Percentiles rank a stretch among this genome's conserved stretches.
Conservation (phyloP, 2,888 invertebrate species). For the Sarcophaga rosellei region DNA sequence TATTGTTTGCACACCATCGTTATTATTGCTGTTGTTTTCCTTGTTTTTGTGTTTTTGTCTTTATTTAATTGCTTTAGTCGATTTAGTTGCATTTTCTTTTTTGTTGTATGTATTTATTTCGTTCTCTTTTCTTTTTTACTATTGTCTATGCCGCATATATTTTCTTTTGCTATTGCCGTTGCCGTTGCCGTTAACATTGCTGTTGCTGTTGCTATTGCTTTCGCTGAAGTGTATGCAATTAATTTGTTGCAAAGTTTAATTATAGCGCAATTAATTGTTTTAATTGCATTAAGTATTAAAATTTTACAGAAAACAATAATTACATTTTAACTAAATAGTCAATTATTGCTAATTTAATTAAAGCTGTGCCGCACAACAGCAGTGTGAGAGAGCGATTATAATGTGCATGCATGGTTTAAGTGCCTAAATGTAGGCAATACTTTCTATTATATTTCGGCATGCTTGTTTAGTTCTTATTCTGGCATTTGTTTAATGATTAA, state of each 20-base stretch:
- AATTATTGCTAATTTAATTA: slow-evolving; percentile 58
- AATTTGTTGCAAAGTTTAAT: slow-evolving; percentile 63
- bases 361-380: background rate
- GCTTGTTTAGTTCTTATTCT: too few relatives aligned
- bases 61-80: background rate
- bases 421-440: background rate
- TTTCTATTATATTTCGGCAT: too few relatives aligned
- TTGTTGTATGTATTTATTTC: background rate
- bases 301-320: slow-evolving; percentile 48
- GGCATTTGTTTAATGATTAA: too few relatives aligned
- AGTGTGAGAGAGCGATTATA: background rate
- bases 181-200: background rate
- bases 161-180: background rate
- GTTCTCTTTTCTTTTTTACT: slow-evolving; percentile 10
- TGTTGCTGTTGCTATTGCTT: background rate
- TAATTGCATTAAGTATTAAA: slow-evolving; percentile 63
- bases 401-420: background rate
- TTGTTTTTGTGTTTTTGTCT: background rate
- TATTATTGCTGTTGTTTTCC: slow-evolving; percentile 13
- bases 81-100: background rate
- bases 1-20: too few relatives aligned
- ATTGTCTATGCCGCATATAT: background rate
- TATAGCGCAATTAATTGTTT: slow-evolving; percentile 60
- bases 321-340: slow-evolving; percentile 45
- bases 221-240: slow-evolving; percentile 58